Percentiles rank a stretch among this genome's conserved stretches.
These are phyloP conservation scores for Myotis lucifugus DNA, from an alignment of 2,113 vertebrate genomes.

Conservation along the genomic window DNA sequence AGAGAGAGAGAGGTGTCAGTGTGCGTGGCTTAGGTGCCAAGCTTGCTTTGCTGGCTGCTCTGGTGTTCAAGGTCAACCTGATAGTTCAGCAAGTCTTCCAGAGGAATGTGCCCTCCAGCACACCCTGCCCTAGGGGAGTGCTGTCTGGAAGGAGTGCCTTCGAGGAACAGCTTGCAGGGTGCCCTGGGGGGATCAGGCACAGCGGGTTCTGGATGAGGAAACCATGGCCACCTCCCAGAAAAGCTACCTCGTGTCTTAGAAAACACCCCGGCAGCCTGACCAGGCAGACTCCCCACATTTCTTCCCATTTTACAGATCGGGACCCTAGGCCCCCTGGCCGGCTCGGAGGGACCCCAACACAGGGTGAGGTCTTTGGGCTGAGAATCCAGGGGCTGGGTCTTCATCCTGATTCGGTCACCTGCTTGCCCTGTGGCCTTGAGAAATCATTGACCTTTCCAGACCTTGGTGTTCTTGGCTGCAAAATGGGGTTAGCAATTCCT, in stretches of 20 bases:
- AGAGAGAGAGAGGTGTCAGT: not conserved
- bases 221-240: not conserved
- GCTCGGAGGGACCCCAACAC: not conserved
- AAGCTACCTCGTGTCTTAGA: not conserved
- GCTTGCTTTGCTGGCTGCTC: not conserved
- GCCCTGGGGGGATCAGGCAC: not conserved
- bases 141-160: not conserved
- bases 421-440: not conserved
- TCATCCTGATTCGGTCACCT: not conserved
- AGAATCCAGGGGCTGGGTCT: not conserved
- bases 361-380: not conserved
- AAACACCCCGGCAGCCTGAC: not conserved
- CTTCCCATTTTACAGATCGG: not conserved
- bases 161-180: not conserved
- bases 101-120: not conserved
- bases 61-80: not conserved
- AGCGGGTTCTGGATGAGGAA: not conserved
- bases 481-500: not conserved
- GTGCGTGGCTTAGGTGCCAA: too few species aligned
- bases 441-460: not conserved
- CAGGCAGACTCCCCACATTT: fast-evolving
- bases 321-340: not conserved
- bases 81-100: not conserved
- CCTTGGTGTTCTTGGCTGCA: not conserved
- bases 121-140: not conserved